Evolutionary conservation across 2,113 vertebrate species (phyloP).

Genomic region (Macrotus californicus): DNA sequence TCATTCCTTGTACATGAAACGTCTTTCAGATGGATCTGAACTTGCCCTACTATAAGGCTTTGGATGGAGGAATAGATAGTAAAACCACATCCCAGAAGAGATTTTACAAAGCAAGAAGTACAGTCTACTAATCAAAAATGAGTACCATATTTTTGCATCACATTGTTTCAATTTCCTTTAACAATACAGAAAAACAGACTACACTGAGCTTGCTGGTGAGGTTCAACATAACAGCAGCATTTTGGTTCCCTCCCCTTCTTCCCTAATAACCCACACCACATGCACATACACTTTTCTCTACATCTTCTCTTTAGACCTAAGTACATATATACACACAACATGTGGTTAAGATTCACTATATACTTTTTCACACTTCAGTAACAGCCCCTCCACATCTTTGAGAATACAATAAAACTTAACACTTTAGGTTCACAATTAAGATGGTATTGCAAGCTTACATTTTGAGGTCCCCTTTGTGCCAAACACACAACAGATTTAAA

Average conservation of each 20-base stretch:
- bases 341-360: neutral
- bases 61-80: neutral
- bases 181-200: neutral
- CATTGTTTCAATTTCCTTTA: neutral
- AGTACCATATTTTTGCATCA: neutral
- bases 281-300: neutral
- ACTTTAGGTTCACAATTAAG: neutral
- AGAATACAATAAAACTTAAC: neutral
- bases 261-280: neutral
- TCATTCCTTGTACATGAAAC: neutral
- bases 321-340: neutral
- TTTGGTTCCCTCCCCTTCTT: neutral
- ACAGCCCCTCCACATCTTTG: neutral
- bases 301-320: neutral
- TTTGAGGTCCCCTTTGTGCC: neutral
- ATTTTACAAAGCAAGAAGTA: neutral
- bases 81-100: neutral
- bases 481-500: slow-evolving; percentile 17
- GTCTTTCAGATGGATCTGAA: slow-evolving; percentile 10
- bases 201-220: neutral
- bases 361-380: neutral
- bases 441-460: neutral
- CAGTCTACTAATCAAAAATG: neutral
- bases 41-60: neutral
- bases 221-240: neutral